These are phyloP conservation scores for Octopus bimaculoides DNA, from an alignment of 1,140 invertebrate species.

Conservation along the genomic window DNA sequence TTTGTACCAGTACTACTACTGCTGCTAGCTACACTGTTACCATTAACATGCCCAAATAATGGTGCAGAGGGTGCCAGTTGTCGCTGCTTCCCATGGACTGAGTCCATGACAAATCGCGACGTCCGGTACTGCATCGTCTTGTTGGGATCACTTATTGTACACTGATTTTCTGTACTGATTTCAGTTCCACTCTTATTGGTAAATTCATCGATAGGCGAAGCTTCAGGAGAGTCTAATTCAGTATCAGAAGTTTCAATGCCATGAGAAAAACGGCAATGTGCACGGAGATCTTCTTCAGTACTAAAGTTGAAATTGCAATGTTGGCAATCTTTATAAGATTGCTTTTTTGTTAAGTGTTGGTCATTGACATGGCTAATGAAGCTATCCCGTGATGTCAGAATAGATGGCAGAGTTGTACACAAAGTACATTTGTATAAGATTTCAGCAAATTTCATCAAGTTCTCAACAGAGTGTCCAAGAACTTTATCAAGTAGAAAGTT, in stretches of 20 bases:
- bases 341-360: conserved; percentile 33
- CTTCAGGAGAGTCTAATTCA: background rate
- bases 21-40: too few relatives aligned
- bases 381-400: conserved; percentile 40
- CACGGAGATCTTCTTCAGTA: conserved; percentile 38
- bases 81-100: background rate
- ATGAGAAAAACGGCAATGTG: conserved; percentile 23
- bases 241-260: background rate
- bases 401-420: conserved; percentile 44
- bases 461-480: conserved; percentile 20
- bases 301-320: conserved; percentile 37
- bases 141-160: background rate
- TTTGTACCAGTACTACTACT: too few relatives aligned
- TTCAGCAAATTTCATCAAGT: conserved; percentile 45
- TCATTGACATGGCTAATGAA: conserved; percentile 39
- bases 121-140: background rate
- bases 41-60: background rate
- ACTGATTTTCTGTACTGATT: background rate
- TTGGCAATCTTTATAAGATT: conserved; percentile 24
- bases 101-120: background rate
- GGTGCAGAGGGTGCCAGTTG: background rate
- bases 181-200: background rate
- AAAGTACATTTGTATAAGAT: conserved; percentile 48
- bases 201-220: background rate
- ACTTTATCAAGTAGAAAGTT: background rate